phyloP scores from a whole-genome alignment of 2,113 vertebrate species.

The Syngnathus typhle region DNA sequence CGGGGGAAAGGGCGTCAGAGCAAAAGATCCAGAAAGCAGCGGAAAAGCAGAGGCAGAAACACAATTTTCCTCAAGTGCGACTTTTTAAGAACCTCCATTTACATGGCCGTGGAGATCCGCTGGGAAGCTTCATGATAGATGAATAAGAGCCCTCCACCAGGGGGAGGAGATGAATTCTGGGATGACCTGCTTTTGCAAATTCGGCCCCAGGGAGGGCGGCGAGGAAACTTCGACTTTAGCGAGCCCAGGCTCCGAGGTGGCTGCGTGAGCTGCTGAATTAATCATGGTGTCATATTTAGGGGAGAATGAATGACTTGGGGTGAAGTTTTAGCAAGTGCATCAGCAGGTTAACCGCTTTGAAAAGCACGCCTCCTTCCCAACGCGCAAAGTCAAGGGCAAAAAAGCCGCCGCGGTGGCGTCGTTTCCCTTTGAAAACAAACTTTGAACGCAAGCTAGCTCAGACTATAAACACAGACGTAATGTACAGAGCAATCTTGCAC shows the following conservation, averaged over 20 bases:
- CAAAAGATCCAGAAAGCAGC: constrained; percentile 1
- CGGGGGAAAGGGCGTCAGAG: constrained; percentile 20
- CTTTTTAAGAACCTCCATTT: constrained; percentile 55
- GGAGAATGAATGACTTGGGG: constrained; percentile 35
- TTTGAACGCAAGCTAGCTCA: neutral
- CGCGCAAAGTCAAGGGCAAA: neutral
- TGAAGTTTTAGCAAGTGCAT: constrained; percentile 23
- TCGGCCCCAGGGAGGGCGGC: constrained; percentile 58
- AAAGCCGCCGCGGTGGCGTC: neutral
- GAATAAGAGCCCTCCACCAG: constrained; percentile 49
- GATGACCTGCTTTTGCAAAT: constrained; percentile 71
- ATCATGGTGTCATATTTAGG: constrained; percentile 56
- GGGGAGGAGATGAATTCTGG: constrained; percentile 52
- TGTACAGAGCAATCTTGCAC: neutral
- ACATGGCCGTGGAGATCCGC: constrained; percentile 55
- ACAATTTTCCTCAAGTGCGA: constrained; percentile 45
- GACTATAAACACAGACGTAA: neutral
- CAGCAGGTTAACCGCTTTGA: constrained; percentile 13
- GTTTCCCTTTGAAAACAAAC: neutral
- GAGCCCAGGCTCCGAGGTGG: constrained; percentile 31
- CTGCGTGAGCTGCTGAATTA: constrained; percentile 43
- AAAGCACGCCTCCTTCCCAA: neutral
- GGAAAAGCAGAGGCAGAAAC: constrained; percentile 27
- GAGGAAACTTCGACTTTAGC: constrained; percentile 55
- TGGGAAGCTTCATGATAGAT: constrained; percentile 69